Percentiles rank a stretch among this genome's conserved stretches.
These are phyloP conservation scores for Aurelia sp. DNA, from an alignment of 30 jellyfish, hydroid and myxozoan species.

Conservation along the genomic window DNA sequence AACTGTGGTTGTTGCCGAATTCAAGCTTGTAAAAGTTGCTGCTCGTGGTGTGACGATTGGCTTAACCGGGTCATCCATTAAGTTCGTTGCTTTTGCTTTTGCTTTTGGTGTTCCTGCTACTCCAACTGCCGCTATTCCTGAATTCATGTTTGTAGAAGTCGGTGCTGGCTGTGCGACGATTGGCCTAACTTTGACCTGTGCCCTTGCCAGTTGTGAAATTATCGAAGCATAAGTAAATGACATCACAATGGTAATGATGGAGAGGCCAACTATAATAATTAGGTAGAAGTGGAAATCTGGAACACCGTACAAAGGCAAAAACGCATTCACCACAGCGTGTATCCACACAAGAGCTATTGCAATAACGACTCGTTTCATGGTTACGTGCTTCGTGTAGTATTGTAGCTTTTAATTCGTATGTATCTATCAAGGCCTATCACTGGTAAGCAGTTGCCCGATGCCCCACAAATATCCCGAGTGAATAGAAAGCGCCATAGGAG, in stretches of 20 bases:
- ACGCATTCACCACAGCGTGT: constrained; percentile 35
- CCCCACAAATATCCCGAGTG: constrained; percentile 54
- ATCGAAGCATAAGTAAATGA: constrained; percentile 30
- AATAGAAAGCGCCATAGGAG: neutral
- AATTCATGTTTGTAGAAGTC: neutral
- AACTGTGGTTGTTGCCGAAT: neutral
- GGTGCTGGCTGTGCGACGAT: neutral
- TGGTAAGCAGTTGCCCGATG: constrained; percentile 64
- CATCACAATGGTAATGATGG: constrained; percentile 23
- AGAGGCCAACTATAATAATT: constrained; percentile 17
- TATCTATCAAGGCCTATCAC: constrained; percentile 61
- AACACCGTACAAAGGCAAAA: constrained; percentile 50
- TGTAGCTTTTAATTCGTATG: constrained; percentile 63
- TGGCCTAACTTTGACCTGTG: neutral
- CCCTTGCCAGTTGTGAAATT: neutral
- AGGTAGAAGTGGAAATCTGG: constrained; percentile 17
- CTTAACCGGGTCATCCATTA: neutral
- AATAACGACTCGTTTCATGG: constrained; percentile 35
- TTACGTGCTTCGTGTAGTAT: constrained; percentile 46
- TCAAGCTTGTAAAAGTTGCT: too few species aligned
- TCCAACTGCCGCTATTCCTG: neutral
- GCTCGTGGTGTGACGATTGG: too few species aligned
- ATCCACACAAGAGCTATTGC: constrained; percentile 39
- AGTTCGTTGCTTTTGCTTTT: neutral
- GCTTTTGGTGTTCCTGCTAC: neutral